Conservation (phyloP, 2,888 invertebrate species). For the Cantharis lateralis region DNA sequence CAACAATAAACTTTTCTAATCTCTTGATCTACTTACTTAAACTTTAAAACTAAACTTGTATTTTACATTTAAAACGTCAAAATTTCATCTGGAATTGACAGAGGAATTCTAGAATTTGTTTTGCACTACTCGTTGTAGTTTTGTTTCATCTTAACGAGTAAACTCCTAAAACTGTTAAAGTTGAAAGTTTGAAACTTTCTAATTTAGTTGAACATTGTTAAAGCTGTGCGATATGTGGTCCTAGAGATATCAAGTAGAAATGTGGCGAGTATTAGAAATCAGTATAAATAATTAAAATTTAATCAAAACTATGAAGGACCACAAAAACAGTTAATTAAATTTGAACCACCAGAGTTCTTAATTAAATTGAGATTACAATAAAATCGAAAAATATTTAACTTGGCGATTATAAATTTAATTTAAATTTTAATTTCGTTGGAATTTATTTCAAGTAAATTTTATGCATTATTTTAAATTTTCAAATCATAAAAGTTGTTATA, state of each 20-base stretch:
- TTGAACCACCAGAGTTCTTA: neutral
- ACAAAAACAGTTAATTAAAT: constrained; percentile 2
- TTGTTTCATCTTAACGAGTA: constrained; percentile 17
- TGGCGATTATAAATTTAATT: neutral
- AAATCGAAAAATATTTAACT: neutral
- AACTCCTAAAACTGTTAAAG: constrained; percentile 12
- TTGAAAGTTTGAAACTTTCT: constrained; percentile 13
- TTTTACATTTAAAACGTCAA: constrained; percentile 2
- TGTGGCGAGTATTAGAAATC: constrained; percentile 2
- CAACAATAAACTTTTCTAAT: neutral
- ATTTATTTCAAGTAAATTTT: neutral
- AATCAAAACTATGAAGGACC: neutral
- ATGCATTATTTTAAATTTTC: neutral
- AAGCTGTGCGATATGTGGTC: neutral
- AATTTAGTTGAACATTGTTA: constrained; percentile 11
- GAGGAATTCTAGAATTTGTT: constrained; percentile 12
- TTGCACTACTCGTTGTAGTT: constrained; percentile 7
- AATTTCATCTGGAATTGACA: constrained; percentile 11
- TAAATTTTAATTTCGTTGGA: neutral
- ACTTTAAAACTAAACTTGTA: neutral
- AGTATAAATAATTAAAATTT: constrained; percentile 2
- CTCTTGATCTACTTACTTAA: neutral
- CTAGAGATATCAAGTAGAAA: neutral
- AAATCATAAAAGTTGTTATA: neutral
- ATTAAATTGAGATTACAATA: neutral